Conservation (phyloP, 1,140 invertebrate genomes). For the Papilio glaucus region DNA sequence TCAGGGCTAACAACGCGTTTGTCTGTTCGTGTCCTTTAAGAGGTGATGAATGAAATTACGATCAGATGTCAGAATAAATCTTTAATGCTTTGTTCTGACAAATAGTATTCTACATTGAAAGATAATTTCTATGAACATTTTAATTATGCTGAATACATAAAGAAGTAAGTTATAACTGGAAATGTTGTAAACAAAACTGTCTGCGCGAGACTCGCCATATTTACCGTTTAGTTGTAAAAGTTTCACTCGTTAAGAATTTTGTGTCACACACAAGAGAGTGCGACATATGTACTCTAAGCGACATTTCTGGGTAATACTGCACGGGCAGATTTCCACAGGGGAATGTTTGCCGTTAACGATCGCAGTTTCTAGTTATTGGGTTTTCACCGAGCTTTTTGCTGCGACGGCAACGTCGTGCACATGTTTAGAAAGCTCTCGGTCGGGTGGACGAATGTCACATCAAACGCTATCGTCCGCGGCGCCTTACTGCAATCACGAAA, state of each 20-base stretch:
- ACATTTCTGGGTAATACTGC: slow-evolving; percentile 51
- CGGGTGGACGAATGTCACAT: slow-evolving; percentile 67
- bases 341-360: slow-evolving; percentile 67
- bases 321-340: slow-evolving; percentile 50
- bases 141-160: too few relatives aligned
- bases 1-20: background rate
- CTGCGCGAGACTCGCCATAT: background rate
- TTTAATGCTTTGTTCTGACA: too few relatives aligned
- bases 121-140: too few relatives aligned
- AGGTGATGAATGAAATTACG: background rate
- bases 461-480: slow-evolving; percentile 52
- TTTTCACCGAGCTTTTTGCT: slow-evolving; percentile 77
- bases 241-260: slow-evolving; percentile 34
- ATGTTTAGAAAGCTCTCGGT: slow-evolving; percentile 80
- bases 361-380: slow-evolving; percentile 72
- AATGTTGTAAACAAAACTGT: too few relatives aligned
- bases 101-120: too few relatives aligned
- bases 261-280: slow-evolving; percentile 42
- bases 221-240: slow-evolving; percentile 32
- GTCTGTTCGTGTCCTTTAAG: background rate
- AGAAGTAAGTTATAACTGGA: too few relatives aligned
- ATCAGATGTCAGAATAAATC: background rate
- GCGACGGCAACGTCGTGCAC: slow-evolving; percentile 57
- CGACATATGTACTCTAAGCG: slow-evolving; percentile 39
- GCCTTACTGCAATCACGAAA: slow-evolving; percentile 53